Evolutionary conservation across 2,797 vertebrate species (phyloP).

Genomic region (Coracias cyanogaster): DNA sequence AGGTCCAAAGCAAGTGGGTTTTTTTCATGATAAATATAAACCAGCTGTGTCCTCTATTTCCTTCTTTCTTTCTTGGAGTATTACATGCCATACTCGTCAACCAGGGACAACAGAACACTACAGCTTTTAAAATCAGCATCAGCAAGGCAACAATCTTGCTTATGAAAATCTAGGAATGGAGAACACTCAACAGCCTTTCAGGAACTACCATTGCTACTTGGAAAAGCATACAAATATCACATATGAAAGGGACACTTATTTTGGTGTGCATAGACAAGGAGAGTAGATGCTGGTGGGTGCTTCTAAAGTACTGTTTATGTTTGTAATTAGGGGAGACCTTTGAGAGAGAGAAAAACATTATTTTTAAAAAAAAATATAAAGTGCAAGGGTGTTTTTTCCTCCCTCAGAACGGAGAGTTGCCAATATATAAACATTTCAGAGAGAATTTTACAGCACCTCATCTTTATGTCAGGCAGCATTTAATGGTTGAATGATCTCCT

Average conservation of each 20-base stretch:
- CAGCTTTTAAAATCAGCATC: slow-evolving; percentile 45
- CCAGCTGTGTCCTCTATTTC: slow-evolving; percentile 51
- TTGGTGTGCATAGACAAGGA: slow-evolving; percentile 33
- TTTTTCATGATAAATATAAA: slow-evolving; percentile 52
- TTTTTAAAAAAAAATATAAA: slow-evolving; percentile 21
- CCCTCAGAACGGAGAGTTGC: slow-evolving; percentile 53
- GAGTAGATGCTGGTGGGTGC: slow-evolving; percentile 69
- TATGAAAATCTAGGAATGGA: slow-evolving; percentile 40
- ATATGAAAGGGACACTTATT: slow-evolving; percentile 75
- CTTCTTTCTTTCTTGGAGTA: slow-evolving; percentile 39
- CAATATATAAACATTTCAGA: slow-evolving; percentile 75
- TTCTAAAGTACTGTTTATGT: slow-evolving; percentile 66
- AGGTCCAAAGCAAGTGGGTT: slow-evolving; percentile 62
- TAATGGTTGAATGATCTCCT: slow-evolving; percentile 76
- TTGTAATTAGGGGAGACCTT: slow-evolving; percentile 66
- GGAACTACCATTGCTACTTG: slow-evolving; percentile 79
- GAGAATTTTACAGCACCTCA: slow-evolving; percentile 82
- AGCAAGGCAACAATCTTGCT: slow-evolving; percentile 73
- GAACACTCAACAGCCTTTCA: slow-evolving; percentile 66
- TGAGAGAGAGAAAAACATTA: slow-evolving; percentile 47
- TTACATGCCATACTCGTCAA: neutral
- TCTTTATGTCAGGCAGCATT: slow-evolving; percentile 80
- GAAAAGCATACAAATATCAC: slow-evolving; percentile 74
- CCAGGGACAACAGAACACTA: slow-evolving; percentile 26
- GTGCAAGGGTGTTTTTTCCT: slow-evolving; percentile 71